phyloP scores from a whole-genome alignment of 2,888 invertebrate genomes.

The Thalpophila matura region DNA sequence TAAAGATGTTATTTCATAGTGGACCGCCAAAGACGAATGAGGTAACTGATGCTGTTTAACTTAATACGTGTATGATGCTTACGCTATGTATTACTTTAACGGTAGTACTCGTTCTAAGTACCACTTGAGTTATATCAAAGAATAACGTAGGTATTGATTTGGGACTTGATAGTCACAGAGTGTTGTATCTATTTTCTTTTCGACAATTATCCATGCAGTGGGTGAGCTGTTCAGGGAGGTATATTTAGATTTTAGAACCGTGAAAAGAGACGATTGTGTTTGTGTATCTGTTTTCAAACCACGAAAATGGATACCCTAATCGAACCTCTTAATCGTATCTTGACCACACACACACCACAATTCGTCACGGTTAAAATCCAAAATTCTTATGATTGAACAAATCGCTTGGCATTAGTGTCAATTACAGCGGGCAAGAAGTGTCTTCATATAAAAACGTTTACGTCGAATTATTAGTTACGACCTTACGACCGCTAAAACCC shows the following conservation, averaged over 20 bases:
- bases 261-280: conserved; percentile 10
- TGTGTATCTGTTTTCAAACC: conserved; percentile 23
- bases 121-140: background rate
- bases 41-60: conserved; percentile 3
- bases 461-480: conserved; percentile 48
- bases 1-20: conserved; percentile 43
- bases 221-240: background rate
- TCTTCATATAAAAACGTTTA: conserved; percentile 45
- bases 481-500: conserved; percentile 48
- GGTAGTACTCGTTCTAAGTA: conserved; percentile 10
- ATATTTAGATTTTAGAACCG: background rate
- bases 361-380: conserved; percentile 43
- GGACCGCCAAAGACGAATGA: background rate
- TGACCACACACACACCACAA: conserved; percentile 53
- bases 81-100: conserved; percentile 27
- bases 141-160: background rate
- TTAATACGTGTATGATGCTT: conserved; percentile 23
- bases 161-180: background rate
- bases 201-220: background rate
- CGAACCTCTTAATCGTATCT: conserved; percentile 50
- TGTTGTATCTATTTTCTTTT: background rate
- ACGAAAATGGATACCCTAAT: conserved; percentile 33
- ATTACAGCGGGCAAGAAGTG: conserved; percentile 42
- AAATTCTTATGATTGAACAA: conserved; percentile 55
- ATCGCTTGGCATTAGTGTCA: conserved; percentile 53